These are phyloP conservation scores for Notamacropus eugenii DNA, from an alignment of 2,797 vertebrate species.

Conservation along the genomic window DNA sequence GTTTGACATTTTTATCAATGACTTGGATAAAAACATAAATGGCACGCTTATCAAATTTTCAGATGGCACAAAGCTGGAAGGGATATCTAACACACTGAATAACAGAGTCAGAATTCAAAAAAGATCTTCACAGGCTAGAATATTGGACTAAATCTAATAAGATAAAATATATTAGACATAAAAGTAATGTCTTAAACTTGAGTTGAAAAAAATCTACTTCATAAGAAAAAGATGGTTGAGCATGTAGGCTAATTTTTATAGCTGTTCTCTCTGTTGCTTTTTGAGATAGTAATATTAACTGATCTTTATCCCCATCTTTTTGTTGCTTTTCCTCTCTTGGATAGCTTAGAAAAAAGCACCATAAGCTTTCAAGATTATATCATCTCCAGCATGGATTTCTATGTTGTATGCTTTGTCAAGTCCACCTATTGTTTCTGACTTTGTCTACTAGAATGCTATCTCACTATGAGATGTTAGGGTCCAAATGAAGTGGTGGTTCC, in stretches of 20 bases:
- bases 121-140: not conserved
- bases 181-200: not conserved
- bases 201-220: not conserved
- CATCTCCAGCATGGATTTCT: not conserved
- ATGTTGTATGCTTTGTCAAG: not conserved
- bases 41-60: not conserved
- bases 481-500: not conserved
- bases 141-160: not conserved
- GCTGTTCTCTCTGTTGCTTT: not conserved
- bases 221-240: not conserved
- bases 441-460: not conserved
- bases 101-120: not conserved
- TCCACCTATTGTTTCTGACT: not conserved
- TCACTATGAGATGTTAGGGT: not conserved
- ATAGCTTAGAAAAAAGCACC: not conserved
- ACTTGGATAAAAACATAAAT: not conserved
- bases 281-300: not conserved
- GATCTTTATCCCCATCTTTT: not conserved
- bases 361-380: not conserved
- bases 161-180: not conserved
- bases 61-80: not conserved
- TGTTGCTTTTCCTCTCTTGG: not conserved
- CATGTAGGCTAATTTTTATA: not conserved
- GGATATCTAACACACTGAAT: not conserved
- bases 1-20: not conserved